A percentile compares a stretch with the other conserved stretches of the same genome.
phyloP scores from a whole-genome alignment of 30 jellyfish, hydroid and myxozoan species.

The Mastigias papua region DNA sequence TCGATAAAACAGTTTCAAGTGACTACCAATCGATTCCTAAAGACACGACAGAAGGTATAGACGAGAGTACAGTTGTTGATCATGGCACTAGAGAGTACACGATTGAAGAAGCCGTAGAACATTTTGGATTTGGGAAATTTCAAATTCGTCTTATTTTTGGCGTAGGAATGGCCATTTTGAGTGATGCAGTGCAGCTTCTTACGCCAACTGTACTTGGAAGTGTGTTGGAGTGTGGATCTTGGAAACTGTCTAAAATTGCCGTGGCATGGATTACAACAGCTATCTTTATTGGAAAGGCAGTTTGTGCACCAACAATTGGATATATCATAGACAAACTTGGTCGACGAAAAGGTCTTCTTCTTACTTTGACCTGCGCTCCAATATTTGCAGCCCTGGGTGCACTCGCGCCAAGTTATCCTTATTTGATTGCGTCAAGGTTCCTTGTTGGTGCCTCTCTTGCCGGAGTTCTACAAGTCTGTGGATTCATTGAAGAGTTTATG shows the following conservation, averaged over 20 bases:
- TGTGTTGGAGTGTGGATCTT: constrained; percentile 49
- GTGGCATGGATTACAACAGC: constrained; percentile 77
- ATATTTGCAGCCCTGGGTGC: constrained; percentile 67
- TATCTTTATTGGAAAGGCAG: constrained; percentile 58
- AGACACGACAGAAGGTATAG: background rate
- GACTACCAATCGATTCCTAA: background rate
- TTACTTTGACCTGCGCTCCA: constrained; percentile 46
- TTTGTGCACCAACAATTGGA: constrained; percentile 55
- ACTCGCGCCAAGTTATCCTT: constrained; percentile 72
- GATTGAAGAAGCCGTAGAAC: constrained; percentile 75
- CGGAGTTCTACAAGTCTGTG: constrained; percentile 67
- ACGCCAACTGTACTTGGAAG: constrained; percentile 70
- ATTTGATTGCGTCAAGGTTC: constrained; percentile 50
- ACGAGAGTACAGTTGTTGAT: background rate
- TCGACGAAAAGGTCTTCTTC: constrained; percentile 48
- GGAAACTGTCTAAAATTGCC: constrained; percentile 59
- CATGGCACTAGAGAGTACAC: constrained; percentile 46
- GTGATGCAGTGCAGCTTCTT: constrained; percentile 71
- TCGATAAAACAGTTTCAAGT: background rate
- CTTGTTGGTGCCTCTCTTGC: constrained; percentile 75
- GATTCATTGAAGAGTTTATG: constrained; percentile 66
- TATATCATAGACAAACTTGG: constrained; percentile 52
- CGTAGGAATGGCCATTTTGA: constrained; percentile 50
- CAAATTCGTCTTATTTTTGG: constrained; percentile 67
- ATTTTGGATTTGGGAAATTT: constrained; percentile 77